A percentile compares a stretch with the other conserved stretches of the same genome.
Conservation (phyloP, 2,797 vertebrate species). For the Ctenosaura bakeri region DNA sequence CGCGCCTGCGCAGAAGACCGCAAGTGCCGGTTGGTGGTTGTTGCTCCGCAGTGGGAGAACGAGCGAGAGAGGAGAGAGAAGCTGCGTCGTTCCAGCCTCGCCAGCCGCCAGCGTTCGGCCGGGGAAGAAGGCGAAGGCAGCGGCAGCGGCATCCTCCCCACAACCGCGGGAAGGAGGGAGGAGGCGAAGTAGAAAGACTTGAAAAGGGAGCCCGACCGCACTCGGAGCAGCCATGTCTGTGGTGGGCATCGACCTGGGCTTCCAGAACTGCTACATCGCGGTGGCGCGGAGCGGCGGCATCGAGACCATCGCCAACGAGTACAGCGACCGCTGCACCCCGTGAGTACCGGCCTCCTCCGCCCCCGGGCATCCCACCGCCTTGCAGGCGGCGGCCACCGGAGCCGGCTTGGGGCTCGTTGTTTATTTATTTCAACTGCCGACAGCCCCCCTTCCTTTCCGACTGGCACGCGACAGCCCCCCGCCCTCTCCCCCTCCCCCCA, state of each 20-base stretch:
- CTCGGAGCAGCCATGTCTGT: constrained; percentile 87
- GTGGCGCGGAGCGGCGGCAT: constrained; percentile 95
- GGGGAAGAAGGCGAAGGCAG: not conserved
- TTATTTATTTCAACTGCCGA: not conserved
- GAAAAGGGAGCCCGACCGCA: not conserved
- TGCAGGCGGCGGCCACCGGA: not conserved
- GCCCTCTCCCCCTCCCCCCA: too few species aligned
- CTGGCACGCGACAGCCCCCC: too few species aligned
- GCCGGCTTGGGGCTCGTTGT: not conserved
- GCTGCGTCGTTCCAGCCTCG: constrained; percentile 1
- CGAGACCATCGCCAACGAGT: constrained; percentile 95
- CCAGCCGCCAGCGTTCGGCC: not conserved
- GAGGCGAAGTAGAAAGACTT: too few species aligned
- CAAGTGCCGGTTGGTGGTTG: constrained; percentile 77
- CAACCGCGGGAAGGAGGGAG: too few species aligned
- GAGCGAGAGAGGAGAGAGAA: constrained; percentile 5
- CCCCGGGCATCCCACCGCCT: not conserved
- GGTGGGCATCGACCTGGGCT: constrained; percentile 95
- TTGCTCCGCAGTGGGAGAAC: constrained; percentile 72
- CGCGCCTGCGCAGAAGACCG: constrained; percentile 76
- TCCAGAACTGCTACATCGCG: constrained; percentile 94
- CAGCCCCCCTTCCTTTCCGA: not conserved
- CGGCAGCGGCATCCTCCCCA: too few species aligned
- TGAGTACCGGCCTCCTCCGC: constrained; percentile 79
- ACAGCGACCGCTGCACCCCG: constrained; percentile 98